Base-by-base conservation (phyloP, 1,140 invertebrate species). In the Plodia interpunctella region DNA sequence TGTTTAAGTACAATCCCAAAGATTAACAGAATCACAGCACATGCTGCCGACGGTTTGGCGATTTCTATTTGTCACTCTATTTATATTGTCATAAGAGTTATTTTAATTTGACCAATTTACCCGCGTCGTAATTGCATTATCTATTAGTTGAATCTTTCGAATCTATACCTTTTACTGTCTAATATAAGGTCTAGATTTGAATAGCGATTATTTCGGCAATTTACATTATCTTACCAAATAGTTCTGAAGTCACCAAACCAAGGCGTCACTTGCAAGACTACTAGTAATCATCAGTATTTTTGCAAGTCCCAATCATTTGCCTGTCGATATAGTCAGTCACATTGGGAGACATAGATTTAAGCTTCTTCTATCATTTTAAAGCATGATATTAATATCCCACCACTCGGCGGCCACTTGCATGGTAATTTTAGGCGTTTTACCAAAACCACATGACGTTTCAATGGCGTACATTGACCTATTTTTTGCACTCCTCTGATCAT, bases 1-100 rank as follows among this genome's bases (percentile, higher is more conserved):
- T 85, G 83, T 88, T 88, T 88, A 87, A 87, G 80, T 85, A 86
- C 85, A 85, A 74, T 78, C 72, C 83, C 51, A 87, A 80, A 79
- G 74, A 80, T 65, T 79, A 81, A 78, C 73, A 68, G 69, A 74
- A 81, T 86, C 80, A 88, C 78, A 78, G 84, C 86, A 86, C 80
- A 69, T 81, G 78, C 65, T 73, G 76, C 63, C 68, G 60, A 62
- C 65, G 66, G 69, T 81, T 77, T 84, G 80, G 75, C 62, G 60
- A 73, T 72, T 83, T 78, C 70, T n/a, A 11, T 35, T 15, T 44
- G n/a, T n/a, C 0, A 15, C n/a, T 44, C 38, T 44, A 44, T 15
- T 15, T 15, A 4, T 4, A 44, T 2, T 44, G 38, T 6, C n/a
- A 44, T 44, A 44, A 44, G 38, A 44, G n/a, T 44, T 44, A 44